Conservation (phyloP, 2,888 invertebrate species). For the Onchidella celtica region DNA sequence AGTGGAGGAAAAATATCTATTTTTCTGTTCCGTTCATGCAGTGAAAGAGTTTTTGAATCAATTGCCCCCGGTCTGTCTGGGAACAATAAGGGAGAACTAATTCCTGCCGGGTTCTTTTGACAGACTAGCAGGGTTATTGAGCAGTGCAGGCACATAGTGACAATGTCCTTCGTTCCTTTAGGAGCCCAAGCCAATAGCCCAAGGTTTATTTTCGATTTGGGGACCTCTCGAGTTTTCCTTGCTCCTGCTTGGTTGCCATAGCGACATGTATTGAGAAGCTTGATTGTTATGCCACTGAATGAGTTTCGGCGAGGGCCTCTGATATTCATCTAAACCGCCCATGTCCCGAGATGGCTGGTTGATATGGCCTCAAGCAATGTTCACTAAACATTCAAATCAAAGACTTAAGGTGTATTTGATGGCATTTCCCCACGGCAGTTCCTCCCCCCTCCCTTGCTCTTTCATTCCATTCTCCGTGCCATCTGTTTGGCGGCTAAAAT, state of each 20-base stretch:
- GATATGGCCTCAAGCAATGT: conserved; percentile 18
- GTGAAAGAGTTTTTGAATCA: conserved; percentile 3
- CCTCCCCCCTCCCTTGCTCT: conserved; percentile 16
- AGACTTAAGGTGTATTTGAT: conserved; percentile 31
- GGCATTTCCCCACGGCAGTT: conserved; percentile 2
- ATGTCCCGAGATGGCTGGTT: not conserved
- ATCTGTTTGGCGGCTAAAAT: conserved; percentile 6
- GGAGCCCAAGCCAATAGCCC: not conserved
- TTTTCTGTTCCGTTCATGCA: not conserved
- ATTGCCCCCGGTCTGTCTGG: not conserved
- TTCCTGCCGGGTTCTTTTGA: not conserved
- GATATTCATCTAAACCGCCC: not conserved
- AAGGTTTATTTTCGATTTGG: conserved; percentile 16
- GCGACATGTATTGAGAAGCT: not conserved
- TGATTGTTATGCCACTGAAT: conserved; percentile 25
- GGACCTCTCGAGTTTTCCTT: not conserved
- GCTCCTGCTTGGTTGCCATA: not conserved
- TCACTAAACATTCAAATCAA: conserved; percentile 33
- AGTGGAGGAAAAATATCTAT: not conserved
- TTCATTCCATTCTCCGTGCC: too few species aligned
- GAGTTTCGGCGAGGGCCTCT: not conserved
- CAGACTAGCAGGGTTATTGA: not conserved
- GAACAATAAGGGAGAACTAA: not conserved
- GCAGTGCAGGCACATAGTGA: not conserved
- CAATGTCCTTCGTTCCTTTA: not conserved